phyloP scores from a whole-genome alignment of 2,888 invertebrate species.

The Zhuqinia jingwanae region DNA sequence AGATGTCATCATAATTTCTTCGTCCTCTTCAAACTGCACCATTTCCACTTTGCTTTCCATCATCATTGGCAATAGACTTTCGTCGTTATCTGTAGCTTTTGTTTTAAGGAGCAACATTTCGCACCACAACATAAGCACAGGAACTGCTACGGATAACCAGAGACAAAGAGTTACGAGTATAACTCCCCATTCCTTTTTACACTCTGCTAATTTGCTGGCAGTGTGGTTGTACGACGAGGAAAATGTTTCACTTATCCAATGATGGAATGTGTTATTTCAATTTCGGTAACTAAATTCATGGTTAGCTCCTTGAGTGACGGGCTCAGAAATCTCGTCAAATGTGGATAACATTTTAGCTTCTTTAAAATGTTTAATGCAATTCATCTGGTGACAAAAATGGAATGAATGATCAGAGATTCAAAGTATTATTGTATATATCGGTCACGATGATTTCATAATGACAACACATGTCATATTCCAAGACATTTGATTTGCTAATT shows the following conservation, averaged over 20 bases:
- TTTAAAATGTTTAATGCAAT: neutral
- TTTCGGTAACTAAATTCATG: conserved; percentile 31
- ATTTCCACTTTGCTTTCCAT: neutral
- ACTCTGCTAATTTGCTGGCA: neutral
- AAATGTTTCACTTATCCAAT: conserved; percentile 21
- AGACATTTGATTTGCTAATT: neutral
- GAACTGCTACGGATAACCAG: conserved; percentile 32
- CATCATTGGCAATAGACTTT: neutral
- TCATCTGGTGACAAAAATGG: neutral
- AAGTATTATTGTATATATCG: neutral
- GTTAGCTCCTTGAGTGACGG: neutral
- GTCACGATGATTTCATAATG: neutral
- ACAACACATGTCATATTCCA: neutral
- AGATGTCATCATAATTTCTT: neutral
- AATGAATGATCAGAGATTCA: neutral
- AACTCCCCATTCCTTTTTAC: conserved; percentile 21
- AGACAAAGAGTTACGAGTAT: neutral
- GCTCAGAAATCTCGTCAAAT: conserved; percentile 35
- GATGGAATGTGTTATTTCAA: conserved; percentile 7
- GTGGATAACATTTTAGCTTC: conserved; percentile 12
- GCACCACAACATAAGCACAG: conserved; percentile 15
- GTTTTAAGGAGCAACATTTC: neutral
- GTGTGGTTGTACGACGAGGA: neutral
- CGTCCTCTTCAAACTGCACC: conserved; percentile 3
- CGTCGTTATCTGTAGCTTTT: neutral